A percentile compares a stretch with the other conserved stretches of the same genome.
Conservation (phyloP, 2,888 invertebrate species). For the Pogonocherus hispidulus region DNA sequence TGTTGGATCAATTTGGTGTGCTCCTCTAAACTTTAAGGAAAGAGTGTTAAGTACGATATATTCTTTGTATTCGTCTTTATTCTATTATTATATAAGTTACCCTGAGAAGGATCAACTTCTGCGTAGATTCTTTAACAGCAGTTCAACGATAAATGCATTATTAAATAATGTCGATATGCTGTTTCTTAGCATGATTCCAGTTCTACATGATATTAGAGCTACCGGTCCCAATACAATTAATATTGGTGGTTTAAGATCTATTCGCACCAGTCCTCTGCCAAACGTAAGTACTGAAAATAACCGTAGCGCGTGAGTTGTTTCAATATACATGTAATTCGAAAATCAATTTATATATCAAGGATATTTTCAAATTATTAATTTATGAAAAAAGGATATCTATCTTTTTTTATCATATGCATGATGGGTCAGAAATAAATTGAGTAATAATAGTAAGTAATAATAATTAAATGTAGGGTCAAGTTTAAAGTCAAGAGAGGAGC, state of each 20-base stretch:
- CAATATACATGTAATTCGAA: too few species aligned
- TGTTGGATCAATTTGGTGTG: neutral
- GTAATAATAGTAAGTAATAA: too few species aligned
- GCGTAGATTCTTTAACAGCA: slow-evolving; percentile 8
- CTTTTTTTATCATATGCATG: too few species aligned
- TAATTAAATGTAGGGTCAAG: too few species aligned
- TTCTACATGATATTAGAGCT: slow-evolving; percentile 10
- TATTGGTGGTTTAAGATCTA: neutral
- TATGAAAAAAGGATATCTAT: too few species aligned
- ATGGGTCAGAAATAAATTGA: too few species aligned
- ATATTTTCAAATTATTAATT: too few species aligned
- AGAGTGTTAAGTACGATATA: neutral
- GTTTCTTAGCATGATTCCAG: slow-evolving; percentile 23
- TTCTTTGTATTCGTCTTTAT: neutral
- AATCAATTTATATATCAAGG: too few species aligned
- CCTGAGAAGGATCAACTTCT: neutral
- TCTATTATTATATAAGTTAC: neutral
- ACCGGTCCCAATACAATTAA: slow-evolving; percentile 26
- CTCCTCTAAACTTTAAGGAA: neutral
- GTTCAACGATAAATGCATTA: neutral
- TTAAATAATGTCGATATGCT: slow-evolving; percentile 19
- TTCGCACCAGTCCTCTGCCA: slow-evolving; percentile 5
- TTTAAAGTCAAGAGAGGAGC: too few species aligned
- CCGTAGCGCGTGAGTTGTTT: neutral
- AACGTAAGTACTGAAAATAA: neutral